These are phyloP conservation scores for Holocentrus rufus DNA, from an alignment of 2,797 vertebrate genomes.

Conservation along the genomic window DNA sequence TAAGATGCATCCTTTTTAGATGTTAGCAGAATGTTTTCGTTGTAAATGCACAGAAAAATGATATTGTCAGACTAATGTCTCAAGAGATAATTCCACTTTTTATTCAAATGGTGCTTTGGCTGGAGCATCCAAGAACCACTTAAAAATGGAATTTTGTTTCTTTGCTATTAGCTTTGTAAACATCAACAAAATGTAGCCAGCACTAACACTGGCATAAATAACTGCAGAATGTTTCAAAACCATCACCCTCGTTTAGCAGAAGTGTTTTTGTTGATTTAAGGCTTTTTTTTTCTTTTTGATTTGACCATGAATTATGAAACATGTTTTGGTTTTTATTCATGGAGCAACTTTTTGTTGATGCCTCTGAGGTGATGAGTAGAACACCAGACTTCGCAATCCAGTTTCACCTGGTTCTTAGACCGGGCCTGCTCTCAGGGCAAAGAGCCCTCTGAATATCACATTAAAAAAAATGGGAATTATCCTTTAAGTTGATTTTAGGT, in stretches of 20 bases:
- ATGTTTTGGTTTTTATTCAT: background rate
- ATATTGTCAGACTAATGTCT: constrained; percentile 44
- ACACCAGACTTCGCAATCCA: constrained; percentile 3
- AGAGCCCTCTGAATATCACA: constrained; percentile 48
- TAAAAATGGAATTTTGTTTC: constrained; percentile 54
- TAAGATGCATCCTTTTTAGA: too few relatives aligned
- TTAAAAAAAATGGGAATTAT: constrained; percentile 56
- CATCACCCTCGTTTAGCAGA: constrained; percentile 74
- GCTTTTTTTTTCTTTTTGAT: constrained; percentile 44
- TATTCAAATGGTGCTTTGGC: constrained; percentile 70
- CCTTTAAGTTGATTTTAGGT: constrained; percentile 72
- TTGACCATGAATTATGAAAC: constrained; percentile 38
- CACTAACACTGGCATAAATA: constrained; percentile 61
- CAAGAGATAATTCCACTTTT: constrained; percentile 58
- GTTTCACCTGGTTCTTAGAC: constrained; percentile 60
- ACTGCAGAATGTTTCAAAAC: constrained; percentile 57
- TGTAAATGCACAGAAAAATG: constrained; percentile 41
- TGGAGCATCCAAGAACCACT: constrained; percentile 59
- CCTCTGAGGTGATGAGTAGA: constrained; percentile 16
- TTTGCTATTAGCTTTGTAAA: constrained; percentile 49
- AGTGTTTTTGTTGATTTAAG: constrained; percentile 65
- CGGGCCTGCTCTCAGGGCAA: constrained; percentile 25
- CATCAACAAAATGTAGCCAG: constrained; percentile 45
- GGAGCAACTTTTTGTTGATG: background rate
- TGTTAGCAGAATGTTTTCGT: background rate